Percentiles rank a stretch among this genome's conserved stretches.
Conservation (phyloP, 2,888 invertebrate genomes). For the Calliscelio sp. region DNA sequence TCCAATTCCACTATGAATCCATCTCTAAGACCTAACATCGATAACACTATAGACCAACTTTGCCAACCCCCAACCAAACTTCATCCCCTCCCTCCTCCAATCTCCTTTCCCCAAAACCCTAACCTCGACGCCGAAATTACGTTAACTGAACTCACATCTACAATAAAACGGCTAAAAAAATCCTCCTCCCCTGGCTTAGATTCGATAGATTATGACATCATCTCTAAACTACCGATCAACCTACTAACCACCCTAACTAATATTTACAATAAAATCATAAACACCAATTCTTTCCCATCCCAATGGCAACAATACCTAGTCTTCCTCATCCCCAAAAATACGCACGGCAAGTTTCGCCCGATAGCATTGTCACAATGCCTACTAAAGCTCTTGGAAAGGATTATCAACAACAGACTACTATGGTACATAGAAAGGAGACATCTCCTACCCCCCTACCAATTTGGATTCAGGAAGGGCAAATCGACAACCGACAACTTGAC, state of each 20-base stretch:
- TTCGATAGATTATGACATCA: background rate
- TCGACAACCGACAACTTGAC: background rate
- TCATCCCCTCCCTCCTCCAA: background rate
- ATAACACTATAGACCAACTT: background rate
- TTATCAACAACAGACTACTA: background rate
- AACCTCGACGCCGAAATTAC: too few relatives aligned
- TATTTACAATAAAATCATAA: background rate
- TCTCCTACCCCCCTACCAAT: background rate
- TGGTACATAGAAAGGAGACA: background rate
- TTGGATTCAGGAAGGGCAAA: constrained; percentile 24
- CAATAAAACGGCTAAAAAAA: background rate
- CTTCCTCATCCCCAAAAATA: constrained; percentile 9
- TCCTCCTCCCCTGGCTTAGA: constrained; percentile 8
- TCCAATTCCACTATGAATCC: background rate
- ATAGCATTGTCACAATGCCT: constrained; percentile 20
- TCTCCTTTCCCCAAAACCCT: background rate
- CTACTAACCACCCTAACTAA: background rate
- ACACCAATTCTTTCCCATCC: background rate
- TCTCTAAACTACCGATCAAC: background rate
- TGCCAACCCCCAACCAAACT: background rate
- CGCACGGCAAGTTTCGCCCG: constrained; percentile 1
- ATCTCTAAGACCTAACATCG: background rate
- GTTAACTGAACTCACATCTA: background rate
- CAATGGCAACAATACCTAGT: background rate
- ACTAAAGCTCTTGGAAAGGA: constrained; percentile 9